These are phyloP conservation scores for Eupeodes luniger DNA, from an alignment of 2,888 invertebrate genomes.

Conservation along the genomic window DNA sequence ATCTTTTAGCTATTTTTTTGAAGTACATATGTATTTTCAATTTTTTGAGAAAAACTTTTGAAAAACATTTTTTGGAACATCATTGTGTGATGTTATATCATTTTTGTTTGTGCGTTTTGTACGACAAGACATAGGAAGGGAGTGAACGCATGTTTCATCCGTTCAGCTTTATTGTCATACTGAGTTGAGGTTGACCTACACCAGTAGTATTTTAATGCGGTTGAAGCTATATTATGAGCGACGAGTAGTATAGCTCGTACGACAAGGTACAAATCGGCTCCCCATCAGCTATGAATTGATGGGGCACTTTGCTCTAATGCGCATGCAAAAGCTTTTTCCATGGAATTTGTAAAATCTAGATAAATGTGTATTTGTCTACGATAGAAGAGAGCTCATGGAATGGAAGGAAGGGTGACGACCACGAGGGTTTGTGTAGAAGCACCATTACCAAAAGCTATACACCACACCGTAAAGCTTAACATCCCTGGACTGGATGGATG, in stretches of 20 bases:
- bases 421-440: slow-evolving; percentile 5
- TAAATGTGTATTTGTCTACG: slow-evolving; percentile 35
- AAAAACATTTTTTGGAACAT: neutral
- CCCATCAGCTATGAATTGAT: neutral
- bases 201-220: slow-evolving; percentile 67
- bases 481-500: slow-evolving; percentile 73
- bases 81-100: neutral
- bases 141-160: slow-evolving; percentile 49
- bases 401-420: rapidly evolving
- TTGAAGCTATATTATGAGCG: slow-evolving; percentile 45
- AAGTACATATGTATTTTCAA: no score
- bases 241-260: slow-evolving; percentile 8
- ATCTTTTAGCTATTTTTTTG: no score
- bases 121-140: slow-evolving; percentile 25
- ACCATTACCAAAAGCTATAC: slow-evolving; percentile 29
- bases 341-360: slow-evolving; percentile 60
- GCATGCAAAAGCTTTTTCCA: slow-evolving; percentile 70
- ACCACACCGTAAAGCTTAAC: slow-evolving; percentile 65
- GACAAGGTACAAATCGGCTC: neutral
- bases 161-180: slow-evolving; percentile 52
- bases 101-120: neutral
- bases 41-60: neutral
- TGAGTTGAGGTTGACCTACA: slow-evolving; percentile 72
- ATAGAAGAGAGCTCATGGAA: neutral
- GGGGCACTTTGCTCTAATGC: slow-evolving; percentile 41